Percentiles rank a stretch among this genome's conserved stretches.
Conservation (phyloP, 1,140 invertebrate genomes). For the Nixonia krombeini region DNA sequence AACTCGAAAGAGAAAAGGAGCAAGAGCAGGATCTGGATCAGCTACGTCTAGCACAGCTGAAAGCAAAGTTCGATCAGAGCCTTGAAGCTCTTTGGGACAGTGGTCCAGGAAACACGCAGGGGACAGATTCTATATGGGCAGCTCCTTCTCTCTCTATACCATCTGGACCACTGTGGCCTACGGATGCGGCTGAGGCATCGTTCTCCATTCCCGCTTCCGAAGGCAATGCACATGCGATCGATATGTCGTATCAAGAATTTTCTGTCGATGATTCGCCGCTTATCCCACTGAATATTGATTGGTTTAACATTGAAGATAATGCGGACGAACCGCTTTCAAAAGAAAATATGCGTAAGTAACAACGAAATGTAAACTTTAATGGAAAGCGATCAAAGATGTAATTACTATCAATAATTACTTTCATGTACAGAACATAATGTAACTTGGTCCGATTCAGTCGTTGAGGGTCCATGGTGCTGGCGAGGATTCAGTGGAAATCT, state of each 20-base stretch:
- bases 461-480: conserved; percentile 64
- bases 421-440: conserved; percentile 57
- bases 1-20: conserved; percentile 60
- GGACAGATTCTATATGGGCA: conserved; percentile 67
- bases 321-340: conserved; percentile 49
- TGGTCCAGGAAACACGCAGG: conserved; percentile 62
- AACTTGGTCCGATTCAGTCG: conserved; percentile 61
- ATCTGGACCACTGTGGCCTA: conserved; percentile 65
- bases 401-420: too few relatives aligned
- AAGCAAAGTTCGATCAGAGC: conserved; percentile 78
- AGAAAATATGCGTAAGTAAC: conserved; percentile 13
- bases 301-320: conserved; percentile 53
- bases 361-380: too few relatives aligned
- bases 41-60: conserved; percentile 75
- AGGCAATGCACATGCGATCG: too few relatives aligned
- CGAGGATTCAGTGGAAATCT: conserved; percentile 58
- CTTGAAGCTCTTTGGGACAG: conserved; percentile 77
- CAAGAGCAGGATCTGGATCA: conserved; percentile 68
- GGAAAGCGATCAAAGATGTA: too few relatives aligned
- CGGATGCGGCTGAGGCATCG: conserved; percentile 54
- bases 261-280: conserved; percentile 62
- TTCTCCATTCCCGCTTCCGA: conserved; percentile 54
- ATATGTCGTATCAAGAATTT: conserved; percentile 56
- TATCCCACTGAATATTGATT: conserved; percentile 64
- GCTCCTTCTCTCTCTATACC: conserved; percentile 68